phyloP scores from a whole-genome alignment of 2,888 invertebrate species.

The Aradus depressus region DNA sequence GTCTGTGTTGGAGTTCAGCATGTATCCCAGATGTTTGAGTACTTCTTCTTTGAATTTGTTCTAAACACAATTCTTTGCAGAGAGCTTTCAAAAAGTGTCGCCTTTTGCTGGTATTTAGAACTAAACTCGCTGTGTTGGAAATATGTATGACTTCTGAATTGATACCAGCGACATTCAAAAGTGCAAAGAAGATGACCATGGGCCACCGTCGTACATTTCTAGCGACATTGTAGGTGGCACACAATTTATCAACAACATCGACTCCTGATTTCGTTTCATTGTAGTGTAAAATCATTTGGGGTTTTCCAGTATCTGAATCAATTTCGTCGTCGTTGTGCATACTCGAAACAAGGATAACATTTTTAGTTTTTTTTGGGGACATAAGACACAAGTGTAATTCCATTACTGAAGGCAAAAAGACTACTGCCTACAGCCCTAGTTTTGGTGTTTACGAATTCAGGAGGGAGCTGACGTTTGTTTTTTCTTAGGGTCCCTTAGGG shows the following conservation, averaged over 20 bases:
- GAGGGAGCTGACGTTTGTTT: conserved; percentile 27
- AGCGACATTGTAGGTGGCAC: conserved; percentile 27
- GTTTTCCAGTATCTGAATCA: conserved; percentile 29
- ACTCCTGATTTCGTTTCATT: conserved; percentile 31
- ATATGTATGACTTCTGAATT: conserved; percentile 23
- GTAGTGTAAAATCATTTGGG: conserved; percentile 29
- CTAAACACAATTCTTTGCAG: background rate
- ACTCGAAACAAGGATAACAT: conserved; percentile 27
- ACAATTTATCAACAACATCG: conserved; percentile 30
- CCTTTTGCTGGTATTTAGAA: background rate
- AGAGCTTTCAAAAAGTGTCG: background rate
- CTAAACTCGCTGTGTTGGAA: no score
- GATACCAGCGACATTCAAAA: conserved; percentile 31
- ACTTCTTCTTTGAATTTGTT: background rate
- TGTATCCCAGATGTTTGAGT: background rate
- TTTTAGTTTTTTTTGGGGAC: conserved; percentile 28
- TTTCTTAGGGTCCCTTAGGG: conserved; percentile 30
- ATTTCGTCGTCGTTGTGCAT: no score
- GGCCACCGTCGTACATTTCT: conserved; percentile 30
- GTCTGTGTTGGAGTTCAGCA: background rate
- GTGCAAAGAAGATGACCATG: conserved; percentile 24
- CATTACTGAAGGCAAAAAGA: conserved; percentile 23
- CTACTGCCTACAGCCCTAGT: conserved; percentile 11
- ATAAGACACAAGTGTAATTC: conserved; percentile 30
- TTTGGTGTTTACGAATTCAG: conserved; percentile 14